Percentiles rank a stretch among this genome's conserved stretches.
These are phyloP conservation scores for Eulithis testata DNA, from an alignment of 2,888 invertebrate genomes.

Conservation along the genomic window DNA sequence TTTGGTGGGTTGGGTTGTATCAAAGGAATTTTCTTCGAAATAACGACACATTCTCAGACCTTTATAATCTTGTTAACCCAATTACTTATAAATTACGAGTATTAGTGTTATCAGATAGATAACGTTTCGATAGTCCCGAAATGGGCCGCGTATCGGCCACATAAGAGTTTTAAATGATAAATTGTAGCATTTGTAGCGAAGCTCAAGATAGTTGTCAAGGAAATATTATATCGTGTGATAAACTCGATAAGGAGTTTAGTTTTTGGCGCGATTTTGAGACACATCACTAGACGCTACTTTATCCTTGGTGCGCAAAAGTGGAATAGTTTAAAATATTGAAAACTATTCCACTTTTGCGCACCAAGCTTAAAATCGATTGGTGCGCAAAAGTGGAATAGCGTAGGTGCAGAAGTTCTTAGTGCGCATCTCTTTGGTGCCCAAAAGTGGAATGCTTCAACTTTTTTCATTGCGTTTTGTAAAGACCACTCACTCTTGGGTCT, in stretches of 20 bases:
- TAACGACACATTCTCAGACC: conserved; percentile 21
- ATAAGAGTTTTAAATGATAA: conserved; percentile 32
- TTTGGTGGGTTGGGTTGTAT: neutral
- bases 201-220: conserved; percentile 42
- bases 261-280: neutral
- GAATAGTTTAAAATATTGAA: too few relatives aligned
- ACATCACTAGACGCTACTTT: neutral
- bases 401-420: too few relatives aligned
- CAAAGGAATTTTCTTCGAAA: conserved; percentile 6
- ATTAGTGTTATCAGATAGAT: conserved; percentile 44
- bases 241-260: neutral
- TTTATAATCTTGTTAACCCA: conserved; percentile 64
- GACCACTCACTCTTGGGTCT: too few relatives aligned
- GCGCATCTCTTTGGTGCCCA: too few relatives aligned
- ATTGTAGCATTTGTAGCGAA: conserved; percentile 31
- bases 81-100: conserved; percentile 70
- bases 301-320: too few relatives aligned
- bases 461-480: neutral
- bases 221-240: conserved; percentile 39
- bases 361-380: too few relatives aligned
- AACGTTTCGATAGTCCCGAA: conserved; percentile 46
- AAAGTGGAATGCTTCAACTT: too few relatives aligned
- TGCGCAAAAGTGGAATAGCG: too few relatives aligned
- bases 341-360: too few relatives aligned
- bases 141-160: conserved; percentile 53